phyloP scores from a whole-genome alignment of 2,888 invertebrate genomes.

The Linyphia triangularis region DNA sequence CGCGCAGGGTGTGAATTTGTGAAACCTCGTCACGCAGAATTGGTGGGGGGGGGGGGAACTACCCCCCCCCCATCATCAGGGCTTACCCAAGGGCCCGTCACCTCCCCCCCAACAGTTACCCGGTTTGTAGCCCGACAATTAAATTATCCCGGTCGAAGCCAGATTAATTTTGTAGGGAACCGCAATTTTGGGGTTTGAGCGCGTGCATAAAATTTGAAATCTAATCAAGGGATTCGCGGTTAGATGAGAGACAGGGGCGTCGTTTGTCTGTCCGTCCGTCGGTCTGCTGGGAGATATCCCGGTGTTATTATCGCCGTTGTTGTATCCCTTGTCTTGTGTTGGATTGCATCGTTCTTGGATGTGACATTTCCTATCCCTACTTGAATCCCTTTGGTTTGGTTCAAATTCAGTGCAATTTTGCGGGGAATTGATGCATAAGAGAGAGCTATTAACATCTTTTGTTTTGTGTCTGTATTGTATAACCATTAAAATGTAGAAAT shows the following conservation, averaged over 20 bases:
- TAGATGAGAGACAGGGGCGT: slow-evolving; percentile 73
- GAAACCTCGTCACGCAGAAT: slow-evolving; percentile 65
- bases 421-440: neutral
- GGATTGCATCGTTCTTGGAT: neutral
- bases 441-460: neutral
- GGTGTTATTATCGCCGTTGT: slow-evolving; percentile 29
- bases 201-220: slow-evolving; percentile 75
- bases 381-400: neutral
- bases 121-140: slow-evolving; percentile 68
- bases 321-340: neutral
- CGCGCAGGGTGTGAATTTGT: slow-evolving; percentile 66
- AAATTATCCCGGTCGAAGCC: slow-evolving; percentile 71
- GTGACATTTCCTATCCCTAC: neutral
- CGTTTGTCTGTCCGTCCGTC: slow-evolving; percentile 50
- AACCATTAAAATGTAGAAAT: too few relatives aligned
- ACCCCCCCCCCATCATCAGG: slow-evolving; percentile 64
- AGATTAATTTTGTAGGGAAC: slow-evolving; percentile 72
- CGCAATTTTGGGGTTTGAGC: slow-evolving; percentile 70
- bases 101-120: slow-evolving; percentile 33
- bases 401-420: neutral
- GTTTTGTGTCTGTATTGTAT: neutral
- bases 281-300: slow-evolving; percentile 15
- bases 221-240: slow-evolving; percentile 70
- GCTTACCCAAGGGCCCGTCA: slow-evolving; percentile 24
- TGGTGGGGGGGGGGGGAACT: neutral